Percentiles rank a stretch among this genome's conserved stretches.
phyloP scores from a whole-genome alignment of 2,113 vertebrate species.

The Burhinus oedicnemus region DNA sequence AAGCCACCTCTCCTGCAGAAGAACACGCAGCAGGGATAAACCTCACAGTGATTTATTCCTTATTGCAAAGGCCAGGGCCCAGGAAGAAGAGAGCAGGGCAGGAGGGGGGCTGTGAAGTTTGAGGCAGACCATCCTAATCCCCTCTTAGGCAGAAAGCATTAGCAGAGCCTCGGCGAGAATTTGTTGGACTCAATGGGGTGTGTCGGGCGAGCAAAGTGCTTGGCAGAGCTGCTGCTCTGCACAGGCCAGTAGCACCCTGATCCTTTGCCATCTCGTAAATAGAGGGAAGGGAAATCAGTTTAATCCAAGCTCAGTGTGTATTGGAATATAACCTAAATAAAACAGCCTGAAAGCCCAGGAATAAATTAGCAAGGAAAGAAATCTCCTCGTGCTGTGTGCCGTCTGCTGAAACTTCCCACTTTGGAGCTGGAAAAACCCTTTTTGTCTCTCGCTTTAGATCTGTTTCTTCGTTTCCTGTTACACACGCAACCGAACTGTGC shows the following conservation, averaged over 20 bases:
- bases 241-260: neutral
- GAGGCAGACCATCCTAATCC: neutral
- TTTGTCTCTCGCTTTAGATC: neutral
- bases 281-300: neutral
- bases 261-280: neutral
- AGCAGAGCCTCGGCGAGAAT: neutral
- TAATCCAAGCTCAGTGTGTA: neutral
- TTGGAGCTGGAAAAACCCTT: neutral
- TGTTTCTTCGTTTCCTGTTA: neutral
- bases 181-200: neutral
- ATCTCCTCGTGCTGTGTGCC: neutral
- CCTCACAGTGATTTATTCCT: neutral
- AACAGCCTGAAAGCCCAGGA: neutral
- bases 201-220: neutral
- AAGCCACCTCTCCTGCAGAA: neutral
- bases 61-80: neutral
- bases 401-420: neutral
- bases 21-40: neutral
- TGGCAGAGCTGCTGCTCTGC: neutral
- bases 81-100: neutral
- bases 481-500: accelerated
- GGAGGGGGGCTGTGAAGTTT: neutral
- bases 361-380: neutral
- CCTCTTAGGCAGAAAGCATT: neutral
- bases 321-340: neutral